A percentile compares a stretch with the other conserved stretches of the same genome.
Evolutionary conservation across 53 echinoderm and acorn worm genomes (phyloP).

Genomic region (Zoroaster sp.): DNA sequence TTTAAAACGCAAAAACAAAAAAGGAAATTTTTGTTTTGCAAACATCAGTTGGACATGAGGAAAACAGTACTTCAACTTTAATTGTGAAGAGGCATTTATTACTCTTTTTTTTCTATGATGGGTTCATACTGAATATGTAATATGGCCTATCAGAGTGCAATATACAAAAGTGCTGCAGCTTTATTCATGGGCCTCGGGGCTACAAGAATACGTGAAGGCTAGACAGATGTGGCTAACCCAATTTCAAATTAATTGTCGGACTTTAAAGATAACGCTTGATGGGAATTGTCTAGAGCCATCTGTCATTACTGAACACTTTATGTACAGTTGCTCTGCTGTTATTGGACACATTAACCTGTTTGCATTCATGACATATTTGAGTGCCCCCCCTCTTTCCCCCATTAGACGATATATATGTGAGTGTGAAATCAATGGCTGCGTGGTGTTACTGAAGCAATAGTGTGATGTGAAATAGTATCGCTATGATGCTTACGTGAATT

Average conservation of each 20-base stretch:
- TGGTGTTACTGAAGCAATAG: background rate
- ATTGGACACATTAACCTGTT: background rate
- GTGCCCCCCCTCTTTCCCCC: background rate
- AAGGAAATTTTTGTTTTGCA: too few species aligned
- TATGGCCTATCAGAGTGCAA: background rate
- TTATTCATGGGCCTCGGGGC: background rate
- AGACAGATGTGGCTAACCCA: slow-evolving; percentile 24
- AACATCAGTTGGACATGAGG: too few species aligned
- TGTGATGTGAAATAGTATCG: slow-evolving; percentile 26
- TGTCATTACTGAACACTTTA: background rate
- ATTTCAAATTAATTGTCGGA: slow-evolving; percentile 35
- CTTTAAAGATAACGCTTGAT: background rate
- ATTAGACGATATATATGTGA: background rate
- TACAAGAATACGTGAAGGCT: background rate
- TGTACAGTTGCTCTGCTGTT: background rate
- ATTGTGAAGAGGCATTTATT: too few species aligned
- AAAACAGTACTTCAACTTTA: too few species aligned
- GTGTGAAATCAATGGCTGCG: slow-evolving; percentile 23
- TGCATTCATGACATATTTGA: slow-evolving; percentile 2
- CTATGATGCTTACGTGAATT: background rate
- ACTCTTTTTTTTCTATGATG: too few species aligned
- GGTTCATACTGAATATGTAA: too few species aligned
- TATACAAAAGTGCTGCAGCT: background rate
- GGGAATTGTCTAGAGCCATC: background rate
- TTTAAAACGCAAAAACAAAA: too few species aligned